Percentiles rank a stretch among this genome's conserved stretches.
Conservation (phyloP, 1,140 invertebrate genomes). For the Cepaea nemoralis region DNA sequence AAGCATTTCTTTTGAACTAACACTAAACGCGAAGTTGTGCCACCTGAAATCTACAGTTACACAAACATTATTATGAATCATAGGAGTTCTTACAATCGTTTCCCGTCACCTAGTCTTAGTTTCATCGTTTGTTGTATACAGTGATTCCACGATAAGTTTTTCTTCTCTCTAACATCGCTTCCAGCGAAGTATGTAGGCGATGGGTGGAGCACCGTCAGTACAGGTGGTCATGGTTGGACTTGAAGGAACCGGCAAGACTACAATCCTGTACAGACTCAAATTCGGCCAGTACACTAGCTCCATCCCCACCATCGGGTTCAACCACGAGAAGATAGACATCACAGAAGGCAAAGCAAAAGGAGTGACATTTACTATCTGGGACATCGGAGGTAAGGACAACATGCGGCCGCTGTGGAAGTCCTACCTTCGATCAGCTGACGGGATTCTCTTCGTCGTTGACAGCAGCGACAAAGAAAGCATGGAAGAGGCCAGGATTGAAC, state of each 20-base stretch:
- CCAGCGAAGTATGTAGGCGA: slow-evolving; percentile 13
- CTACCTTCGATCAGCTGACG: slow-evolving; percentile 93
- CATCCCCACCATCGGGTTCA: slow-evolving; percentile 97
- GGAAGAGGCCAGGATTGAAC: slow-evolving; percentile 74
- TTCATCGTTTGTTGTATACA: too few relatives aligned
- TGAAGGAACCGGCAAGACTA: slow-evolving; percentile 97
- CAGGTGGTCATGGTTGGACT: slow-evolving; percentile 98
- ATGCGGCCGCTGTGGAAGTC: slow-evolving; percentile 96
- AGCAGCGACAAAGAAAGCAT: slow-evolving; percentile 73
- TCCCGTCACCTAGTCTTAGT: too few relatives aligned
- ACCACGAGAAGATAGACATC: slow-evolving; percentile 93
- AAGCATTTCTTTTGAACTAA: too few relatives aligned
- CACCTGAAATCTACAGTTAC: too few relatives aligned
- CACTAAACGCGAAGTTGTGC: too few relatives aligned
- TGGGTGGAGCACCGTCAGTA: slow-evolving; percentile 60
- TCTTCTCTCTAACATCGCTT: not conserved
- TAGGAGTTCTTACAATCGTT: too few relatives aligned
- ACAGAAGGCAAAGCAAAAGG: slow-evolving; percentile 76
- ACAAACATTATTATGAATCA: too few relatives aligned
- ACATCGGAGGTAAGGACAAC: slow-evolving; percentile 99
- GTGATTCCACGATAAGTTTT: too few relatives aligned
- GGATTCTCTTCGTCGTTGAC: slow-evolving; percentile 77
- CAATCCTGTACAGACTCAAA: slow-evolving; percentile 95
- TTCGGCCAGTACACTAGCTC: slow-evolving; percentile 98
- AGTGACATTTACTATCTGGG: slow-evolving; percentile 78